phyloP scores from a whole-genome alignment of 2,797 vertebrate genomes.

The Peromyscus melanophrys region DNA sequence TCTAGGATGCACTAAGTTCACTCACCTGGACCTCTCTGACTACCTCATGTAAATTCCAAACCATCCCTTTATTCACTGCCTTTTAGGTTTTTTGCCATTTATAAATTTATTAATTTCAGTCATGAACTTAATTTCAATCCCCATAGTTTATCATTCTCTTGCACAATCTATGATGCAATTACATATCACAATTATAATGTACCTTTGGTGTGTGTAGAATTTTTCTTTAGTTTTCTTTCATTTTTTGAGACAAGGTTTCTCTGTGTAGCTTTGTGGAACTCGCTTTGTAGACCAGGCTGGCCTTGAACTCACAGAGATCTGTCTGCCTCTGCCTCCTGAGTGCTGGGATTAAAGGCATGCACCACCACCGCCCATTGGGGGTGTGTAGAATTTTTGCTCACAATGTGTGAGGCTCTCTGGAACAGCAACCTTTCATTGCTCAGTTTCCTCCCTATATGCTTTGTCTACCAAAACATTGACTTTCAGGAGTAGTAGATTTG shows the following conservation, averaged over 20 bases:
- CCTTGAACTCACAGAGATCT: no score
- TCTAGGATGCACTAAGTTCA: neutral
- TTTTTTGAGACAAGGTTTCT: no score
- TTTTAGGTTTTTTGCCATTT: neutral
- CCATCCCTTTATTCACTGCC: neutral
- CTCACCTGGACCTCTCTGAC: neutral
- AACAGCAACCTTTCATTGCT: neutral
- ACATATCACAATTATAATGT: neutral
- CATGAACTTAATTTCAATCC: neutral
- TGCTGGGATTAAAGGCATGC: no score
- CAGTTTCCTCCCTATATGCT: neutral
- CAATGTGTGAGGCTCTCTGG: neutral
- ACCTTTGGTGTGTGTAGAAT: no score
- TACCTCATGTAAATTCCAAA: neutral
- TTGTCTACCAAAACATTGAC: neutral
- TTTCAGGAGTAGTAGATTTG: neutral
- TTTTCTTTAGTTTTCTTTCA: no score
- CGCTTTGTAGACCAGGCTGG: no score
- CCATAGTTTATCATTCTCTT: neutral
- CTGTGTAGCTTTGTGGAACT: no score
- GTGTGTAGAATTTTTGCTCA: neutral
- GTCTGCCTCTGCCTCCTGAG: no score
- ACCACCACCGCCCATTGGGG: no score
- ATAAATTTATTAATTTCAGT: neutral
- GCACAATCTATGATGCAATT: neutral